Base-by-base conservation (phyloP, 2,888 invertebrate genomes). In the Drosophila subquinaria region DNA sequence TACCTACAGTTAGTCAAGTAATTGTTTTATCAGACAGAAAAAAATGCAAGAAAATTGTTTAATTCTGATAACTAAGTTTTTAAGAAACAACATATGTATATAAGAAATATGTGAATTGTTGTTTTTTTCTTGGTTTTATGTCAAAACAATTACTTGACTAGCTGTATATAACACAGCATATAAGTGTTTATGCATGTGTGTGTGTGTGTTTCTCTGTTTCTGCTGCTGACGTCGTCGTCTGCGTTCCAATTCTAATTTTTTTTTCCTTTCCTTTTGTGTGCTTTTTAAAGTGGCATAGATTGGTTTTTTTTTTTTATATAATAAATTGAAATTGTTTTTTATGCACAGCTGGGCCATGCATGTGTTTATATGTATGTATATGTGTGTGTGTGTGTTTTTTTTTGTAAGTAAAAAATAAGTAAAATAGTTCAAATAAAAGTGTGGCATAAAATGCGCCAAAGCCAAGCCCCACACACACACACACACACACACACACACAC, bases 251-350 rank as follows among this genome's bases (percentile, higher is more conserved):
- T 79, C 79, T 77, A 78, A 76, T 69, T 76, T 69, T 76, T 72
- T 65, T 73, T 61, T 40, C 55, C 71, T 69, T 69, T 53, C 57
- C 71, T 71, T 70, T 80, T 62, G 63, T 74, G 60, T 60, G 36
- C 61, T 68, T 66, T 78, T 76, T 76, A 80, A 80, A 78, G 78
- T 78, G 78, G 77, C 81, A 78, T 80, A 77, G 79, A 78, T 79
- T 75, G 50, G 17, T 17, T 45, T 38, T 15, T 66, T 53, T 36
- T 38, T 38, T 81, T 69, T 78, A 81, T 81, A 81, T 77, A 81
- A 79, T 79, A 81, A 81, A 79, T 73, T 69, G 43, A 77, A 78
- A 79, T 52, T 66, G 62, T 60, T 71, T 73, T 69, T 65, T 59
- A 68, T 71, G 72, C 80, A 79, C 76, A 79, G 76, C 76, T 76